Evolutionary conservation across 2,113 vertebrate genomes (phyloP).

Genomic region (Benitochromis conjunctus): DNA sequence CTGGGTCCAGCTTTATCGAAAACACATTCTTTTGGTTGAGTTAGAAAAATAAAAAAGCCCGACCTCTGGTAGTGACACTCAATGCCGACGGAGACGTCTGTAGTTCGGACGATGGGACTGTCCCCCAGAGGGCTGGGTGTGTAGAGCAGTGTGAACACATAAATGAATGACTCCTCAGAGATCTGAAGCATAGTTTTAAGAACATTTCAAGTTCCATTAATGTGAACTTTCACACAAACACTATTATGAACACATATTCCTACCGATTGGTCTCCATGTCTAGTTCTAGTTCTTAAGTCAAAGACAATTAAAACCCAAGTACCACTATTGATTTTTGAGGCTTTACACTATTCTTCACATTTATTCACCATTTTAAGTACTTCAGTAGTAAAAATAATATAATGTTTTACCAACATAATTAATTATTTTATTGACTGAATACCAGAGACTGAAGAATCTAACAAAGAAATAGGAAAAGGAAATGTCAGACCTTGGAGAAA

Average conservation of each 20-base stretch:
- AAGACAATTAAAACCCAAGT: background rate
- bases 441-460: background rate
- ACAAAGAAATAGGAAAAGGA: background rate
- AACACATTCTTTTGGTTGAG: background rate
- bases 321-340: background rate
- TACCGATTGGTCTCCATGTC: background rate
- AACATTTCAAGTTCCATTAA: background rate
- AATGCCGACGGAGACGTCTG: slow-evolving; percentile 16
- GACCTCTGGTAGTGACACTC: slow-evolving; percentile 63
- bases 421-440: background rate
- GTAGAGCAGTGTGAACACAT: slow-evolving; percentile 54
- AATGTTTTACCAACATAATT: background rate
- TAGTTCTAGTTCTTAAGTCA: background rate
- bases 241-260: background rate
- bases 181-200: slow-evolving; percentile 37
- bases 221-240: no score
- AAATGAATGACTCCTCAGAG: slow-evolving; percentile 48
- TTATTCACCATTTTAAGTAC: background rate
- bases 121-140: slow-evolving; percentile 14
- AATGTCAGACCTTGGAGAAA: background rate
- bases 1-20: background rate
- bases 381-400: no score
- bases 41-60: background rate
- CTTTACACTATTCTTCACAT: no score
- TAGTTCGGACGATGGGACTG: slow-evolving; percentile 30